Evolutionary conservation across 2,888 invertebrate genomes (phyloP).

Genomic region (Halocaridina rubra): DNA sequence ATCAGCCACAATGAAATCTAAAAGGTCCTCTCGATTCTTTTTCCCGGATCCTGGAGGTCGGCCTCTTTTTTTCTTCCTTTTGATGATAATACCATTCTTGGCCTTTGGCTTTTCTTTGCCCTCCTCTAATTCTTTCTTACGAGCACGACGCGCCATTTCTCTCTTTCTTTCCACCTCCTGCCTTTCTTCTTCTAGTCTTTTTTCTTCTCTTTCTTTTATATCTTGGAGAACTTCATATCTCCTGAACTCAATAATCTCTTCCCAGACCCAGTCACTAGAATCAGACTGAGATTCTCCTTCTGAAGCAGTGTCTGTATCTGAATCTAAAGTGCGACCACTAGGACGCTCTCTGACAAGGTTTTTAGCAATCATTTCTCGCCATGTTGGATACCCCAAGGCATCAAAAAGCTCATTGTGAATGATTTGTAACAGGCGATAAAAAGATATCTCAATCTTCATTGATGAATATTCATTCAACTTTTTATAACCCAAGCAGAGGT

Average conservation of each 20-base stretch:
- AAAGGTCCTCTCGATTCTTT: slow-evolving; percentile 15
- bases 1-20: slow-evolving; percentile 31
- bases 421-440: slow-evolving; percentile 48
- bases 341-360: slow-evolving; percentile 26
- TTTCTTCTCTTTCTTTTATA: slow-evolving; percentile 41
- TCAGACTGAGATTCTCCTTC: slow-evolving; percentile 30
- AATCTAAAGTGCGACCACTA: not conserved
- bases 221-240: slow-evolving; percentile 42
- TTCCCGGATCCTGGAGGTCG: slow-evolving; percentile 44
- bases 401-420: slow-evolving; percentile 58
- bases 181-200: slow-evolving; percentile 30
- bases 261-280: slow-evolving; percentile 45
- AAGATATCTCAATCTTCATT: slow-evolving; percentile 48
- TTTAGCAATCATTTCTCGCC: slow-evolving; percentile 23
- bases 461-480: slow-evolving; percentile 44
- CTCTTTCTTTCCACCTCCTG: slow-evolving; percentile 18
- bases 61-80: slow-evolving; percentile 29
- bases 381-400: slow-evolving; percentile 41
- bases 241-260: slow-evolving; percentile 26
- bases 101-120: slow-evolving; percentile 18
- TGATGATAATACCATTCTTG: not conserved
- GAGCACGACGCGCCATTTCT: slow-evolving; percentile 22
- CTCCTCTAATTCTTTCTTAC: slow-evolving; percentile 30
- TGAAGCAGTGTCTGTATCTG: slow-evolving; percentile 57
- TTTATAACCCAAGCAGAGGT: slow-evolving; percentile 57